phyloP scores from a whole-genome alignment of 2,888 invertebrate genomes.

The Drosophila kanekoi region DNA sequence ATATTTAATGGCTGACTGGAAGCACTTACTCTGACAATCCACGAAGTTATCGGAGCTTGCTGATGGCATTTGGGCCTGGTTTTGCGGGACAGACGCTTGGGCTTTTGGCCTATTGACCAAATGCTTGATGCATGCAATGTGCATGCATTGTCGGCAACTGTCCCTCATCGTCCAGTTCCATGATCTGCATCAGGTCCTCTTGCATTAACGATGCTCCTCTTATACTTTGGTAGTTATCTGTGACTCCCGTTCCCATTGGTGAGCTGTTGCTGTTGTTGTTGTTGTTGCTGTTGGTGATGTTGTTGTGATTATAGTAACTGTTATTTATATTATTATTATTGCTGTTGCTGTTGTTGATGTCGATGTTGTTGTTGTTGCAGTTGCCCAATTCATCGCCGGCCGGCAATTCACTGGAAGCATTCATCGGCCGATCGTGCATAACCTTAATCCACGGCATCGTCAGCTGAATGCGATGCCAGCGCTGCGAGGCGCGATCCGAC shows the following conservation, averaged over 20 bases:
- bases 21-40: slow-evolving; percentile 10
- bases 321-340: background rate
- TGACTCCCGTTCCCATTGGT: background rate
- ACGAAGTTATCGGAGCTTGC: background rate
- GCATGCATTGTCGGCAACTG: background rate
- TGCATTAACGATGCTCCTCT: slow-evolving; percentile 33
- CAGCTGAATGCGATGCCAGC: slow-evolving; percentile 51
- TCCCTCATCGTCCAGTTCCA: slow-evolving; percentile 20
- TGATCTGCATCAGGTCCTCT: slow-evolving; percentile 36
- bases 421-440: slow-evolving; percentile 1
- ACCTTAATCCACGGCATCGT: slow-evolving; percentile 43
- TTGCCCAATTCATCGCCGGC: slow-evolving; percentile 1
- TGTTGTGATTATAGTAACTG: too few species aligned
- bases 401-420: background rate
- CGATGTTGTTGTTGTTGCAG: background rate
- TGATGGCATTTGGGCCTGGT: background rate
- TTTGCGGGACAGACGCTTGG: background rate
- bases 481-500: slow-evolving; percentile 2
- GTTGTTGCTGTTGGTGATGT: too few species aligned
- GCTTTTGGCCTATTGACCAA: background rate
- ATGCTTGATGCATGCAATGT: background rate
- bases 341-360: background rate
- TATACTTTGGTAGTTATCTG: slow-evolving; percentile 22
- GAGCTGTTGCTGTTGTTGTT: background rate
- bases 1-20: background rate